Base-by-base conservation (phyloP, 2,113 vertebrate genomes). In the Eupsittula cactorum region DNA sequence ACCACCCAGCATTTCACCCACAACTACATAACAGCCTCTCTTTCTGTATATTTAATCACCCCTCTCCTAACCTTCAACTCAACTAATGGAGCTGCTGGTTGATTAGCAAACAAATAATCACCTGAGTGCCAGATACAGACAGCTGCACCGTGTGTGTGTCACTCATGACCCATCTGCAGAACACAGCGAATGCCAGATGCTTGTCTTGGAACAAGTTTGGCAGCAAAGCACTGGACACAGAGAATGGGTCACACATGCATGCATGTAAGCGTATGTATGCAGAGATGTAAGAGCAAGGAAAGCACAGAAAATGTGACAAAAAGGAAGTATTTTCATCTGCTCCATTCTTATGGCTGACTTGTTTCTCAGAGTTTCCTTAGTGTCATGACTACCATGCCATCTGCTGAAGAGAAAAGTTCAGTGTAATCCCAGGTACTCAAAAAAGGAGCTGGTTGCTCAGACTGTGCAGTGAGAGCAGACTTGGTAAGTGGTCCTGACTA, bases 21-120 rank as follows among this genome's bases (percentile, higher is more conserved):
- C 46, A 71, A 81, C 75, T 31, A 42, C 24, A 7, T 31, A 94
- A 86, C 71, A 78, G 14, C 65, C 50, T 81, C 75, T 90, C 89
- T 55, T 92, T 91, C 77, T 85, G 59, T 91, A 49, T 59, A 50
- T 93, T 93, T 78, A 91, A 92, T 96, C 88, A 84, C 57, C 11
- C 20, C 14, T 57, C 73, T 62, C 59, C 63, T 76, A 93, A 87
- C 83, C 71, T 83, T 60, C 78, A 80, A 5, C 78, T 82, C 86
- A 79, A 80, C 84, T 67, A 87, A 87, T 8, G 69, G 83, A 89
- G 84, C 84, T 92, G 71, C 63, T 80, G 86, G 81, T 57, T 95
- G 81, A 95, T 91, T 85, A 95, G 68, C 81, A 90, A 90, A 88
- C 69, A 85, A 91, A 78, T 88, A 85, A 86, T 85, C 91, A 96